Percentiles rank a stretch among this genome's conserved stretches.
Conservation (phyloP, 2,888 invertebrate species). For the Lasiommata megera region DNA sequence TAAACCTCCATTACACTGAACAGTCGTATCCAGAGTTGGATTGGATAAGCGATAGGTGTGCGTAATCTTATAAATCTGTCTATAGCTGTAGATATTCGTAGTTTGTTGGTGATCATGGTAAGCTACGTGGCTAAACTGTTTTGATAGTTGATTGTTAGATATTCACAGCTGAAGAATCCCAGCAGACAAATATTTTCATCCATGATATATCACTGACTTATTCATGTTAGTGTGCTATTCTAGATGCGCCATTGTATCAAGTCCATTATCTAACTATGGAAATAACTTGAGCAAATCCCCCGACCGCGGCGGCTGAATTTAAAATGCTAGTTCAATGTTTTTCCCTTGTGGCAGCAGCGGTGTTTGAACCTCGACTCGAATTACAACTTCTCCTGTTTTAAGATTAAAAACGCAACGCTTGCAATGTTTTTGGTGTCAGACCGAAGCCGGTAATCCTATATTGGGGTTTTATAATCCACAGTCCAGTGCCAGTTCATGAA, state of each 20-base stretch:
- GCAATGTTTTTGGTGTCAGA: neutral
- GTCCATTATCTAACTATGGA: conserved; percentile 3
- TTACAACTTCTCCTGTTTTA: conserved; percentile 1
- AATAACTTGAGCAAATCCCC: conserved; percentile 15
- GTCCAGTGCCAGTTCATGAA: no score
- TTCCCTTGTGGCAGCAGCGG: conserved; percentile 4
- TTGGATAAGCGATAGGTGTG: no score
- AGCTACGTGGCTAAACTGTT: no score
- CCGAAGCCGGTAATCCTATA: neutral
- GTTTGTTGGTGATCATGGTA: no score
- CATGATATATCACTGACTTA: neutral
- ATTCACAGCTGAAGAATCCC: no score
- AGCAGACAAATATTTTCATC: no score
- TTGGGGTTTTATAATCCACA: no score
- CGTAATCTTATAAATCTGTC: no score
- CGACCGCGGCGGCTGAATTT: conserved; percentile 8
- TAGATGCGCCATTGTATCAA: neutral
- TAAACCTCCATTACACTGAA: no score
- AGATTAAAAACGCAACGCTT: neutral
- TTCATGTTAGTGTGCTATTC: neutral
- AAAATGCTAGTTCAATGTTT: conserved; percentile 8
- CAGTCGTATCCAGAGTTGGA: no score
- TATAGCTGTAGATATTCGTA: no score
- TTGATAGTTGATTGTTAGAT: no score
- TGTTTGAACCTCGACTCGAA: conserved; percentile 7